A percentile compares a stretch with the other conserved stretches of the same genome.
These are phyloP conservation scores for Lepus townsendii DNA, from an alignment of 2,797 vertebrate species.

Conservation along the genomic window DNA sequence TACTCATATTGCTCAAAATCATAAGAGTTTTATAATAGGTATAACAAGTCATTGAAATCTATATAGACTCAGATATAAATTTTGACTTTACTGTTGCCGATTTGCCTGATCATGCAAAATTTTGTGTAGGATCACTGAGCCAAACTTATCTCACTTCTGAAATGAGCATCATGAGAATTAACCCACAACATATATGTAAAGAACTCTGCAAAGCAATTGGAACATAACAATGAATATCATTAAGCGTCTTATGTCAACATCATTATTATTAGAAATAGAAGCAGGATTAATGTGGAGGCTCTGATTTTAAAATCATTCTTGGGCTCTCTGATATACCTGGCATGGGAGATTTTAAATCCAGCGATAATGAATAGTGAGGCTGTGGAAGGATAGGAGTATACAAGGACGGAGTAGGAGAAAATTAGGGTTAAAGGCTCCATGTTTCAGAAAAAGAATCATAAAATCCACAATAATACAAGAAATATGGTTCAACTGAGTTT, in stretches of 20 bases:
- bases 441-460: neutral
- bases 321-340: neutral
- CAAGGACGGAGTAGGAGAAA: neutral
- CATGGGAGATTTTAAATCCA: neutral
- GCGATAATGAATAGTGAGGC: neutral
- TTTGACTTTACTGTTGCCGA: neutral
- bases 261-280: neutral
- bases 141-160: neutral
- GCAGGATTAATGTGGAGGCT: neutral
- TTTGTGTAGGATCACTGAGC: neutral
- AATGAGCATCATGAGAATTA: neutral
- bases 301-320: constrained; percentile 12
- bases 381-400: neutral
- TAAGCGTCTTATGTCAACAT: neutral
- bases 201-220: neutral
- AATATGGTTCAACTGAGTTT: neutral
- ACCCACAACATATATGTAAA: neutral
- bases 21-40: constrained; percentile 34
- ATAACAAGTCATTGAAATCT: neutral
- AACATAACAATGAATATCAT: neutral
- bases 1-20: constrained; percentile 39
- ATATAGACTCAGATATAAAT: constrained; percentile 46
- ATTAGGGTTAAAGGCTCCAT: neutral
- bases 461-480: neutral
- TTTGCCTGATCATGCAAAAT: neutral